Conservation (phyloP, 2,797 vertebrate species). For the Knipowitschia caucasica region DNA sequence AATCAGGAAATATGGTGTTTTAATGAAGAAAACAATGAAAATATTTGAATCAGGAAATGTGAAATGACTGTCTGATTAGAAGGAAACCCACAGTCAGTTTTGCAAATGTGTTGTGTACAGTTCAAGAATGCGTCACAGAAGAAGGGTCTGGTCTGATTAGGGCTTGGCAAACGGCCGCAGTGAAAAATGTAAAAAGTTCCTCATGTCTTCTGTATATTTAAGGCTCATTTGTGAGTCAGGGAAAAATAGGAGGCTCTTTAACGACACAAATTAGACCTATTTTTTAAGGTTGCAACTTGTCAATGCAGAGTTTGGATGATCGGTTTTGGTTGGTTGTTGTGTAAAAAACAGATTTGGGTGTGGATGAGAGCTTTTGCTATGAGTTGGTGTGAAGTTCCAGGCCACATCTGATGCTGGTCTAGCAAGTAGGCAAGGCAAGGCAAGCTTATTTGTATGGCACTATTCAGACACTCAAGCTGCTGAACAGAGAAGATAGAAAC, state of each 20-base stretch:
- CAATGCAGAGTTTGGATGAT: background rate
- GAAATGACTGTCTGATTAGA: conserved; percentile 17
- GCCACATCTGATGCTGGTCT: no score
- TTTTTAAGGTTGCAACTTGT: conserved; percentile 5
- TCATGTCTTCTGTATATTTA: no score
- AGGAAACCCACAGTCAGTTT: conserved; percentile 10
- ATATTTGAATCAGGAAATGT: conserved; percentile 18
- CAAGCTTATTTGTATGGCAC: no score
- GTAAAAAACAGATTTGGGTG: no score
- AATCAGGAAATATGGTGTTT: background rate
- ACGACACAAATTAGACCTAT: conserved; percentile 16
- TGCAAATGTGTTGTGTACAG: background rate
- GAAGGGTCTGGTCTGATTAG: background rate
- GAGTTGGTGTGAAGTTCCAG: no score
- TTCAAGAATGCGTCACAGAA: background rate
- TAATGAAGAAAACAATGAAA: conserved; percentile 11
- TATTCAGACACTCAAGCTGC: no score
- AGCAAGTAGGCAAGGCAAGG: no score
- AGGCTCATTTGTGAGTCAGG: no score
- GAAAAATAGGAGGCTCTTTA: background rate
- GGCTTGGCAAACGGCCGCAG: conserved; percentile 12
- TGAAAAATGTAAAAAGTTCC: background rate
- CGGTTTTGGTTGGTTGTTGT: no score
- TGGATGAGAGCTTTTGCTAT: no score
- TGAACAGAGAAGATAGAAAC: no score